phyloP scores from a whole-genome alignment of 2,113 vertebrate species.

The Butastur rufipennis region DNA sequence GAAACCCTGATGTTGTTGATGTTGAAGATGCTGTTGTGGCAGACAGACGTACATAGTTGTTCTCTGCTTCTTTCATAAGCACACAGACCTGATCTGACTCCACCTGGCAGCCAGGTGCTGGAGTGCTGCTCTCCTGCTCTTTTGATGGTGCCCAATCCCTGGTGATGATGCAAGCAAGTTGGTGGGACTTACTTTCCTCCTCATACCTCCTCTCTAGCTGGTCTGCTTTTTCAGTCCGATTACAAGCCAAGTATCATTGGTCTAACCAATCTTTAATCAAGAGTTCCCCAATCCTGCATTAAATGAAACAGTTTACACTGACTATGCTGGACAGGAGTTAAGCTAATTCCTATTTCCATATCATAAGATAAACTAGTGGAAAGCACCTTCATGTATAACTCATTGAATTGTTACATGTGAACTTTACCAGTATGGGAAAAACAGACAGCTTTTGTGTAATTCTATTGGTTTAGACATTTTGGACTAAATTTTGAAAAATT shows the following conservation, averaged over 20 bases:
- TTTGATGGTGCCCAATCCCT: neutral
- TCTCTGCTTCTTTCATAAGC: neutral
- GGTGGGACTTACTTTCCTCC: neutral
- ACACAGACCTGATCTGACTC: neutral
- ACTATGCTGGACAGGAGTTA: neutral
- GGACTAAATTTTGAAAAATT: neutral
- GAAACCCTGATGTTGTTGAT: neutral
- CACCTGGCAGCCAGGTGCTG: neutral
- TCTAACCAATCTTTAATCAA: neutral
- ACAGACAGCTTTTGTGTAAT: neutral
- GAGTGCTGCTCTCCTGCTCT: neutral
- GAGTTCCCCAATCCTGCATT: neutral
- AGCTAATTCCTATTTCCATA: neutral
- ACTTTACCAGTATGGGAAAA: neutral
- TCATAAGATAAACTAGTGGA: neutral
- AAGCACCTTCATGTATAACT: neutral
- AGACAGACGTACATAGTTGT: neutral
- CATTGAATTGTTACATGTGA: neutral
- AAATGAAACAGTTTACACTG: neutral
- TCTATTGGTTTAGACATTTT: neutral
- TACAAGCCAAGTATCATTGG: neutral
- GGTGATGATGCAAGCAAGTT: neutral
- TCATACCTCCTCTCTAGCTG: neutral
- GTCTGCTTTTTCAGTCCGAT: neutral
- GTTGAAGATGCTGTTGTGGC: neutral